Evolutionary conservation across 2,113 vertebrate species (phyloP), one percentile per base, ranked within the genome.

Genomic region (Notarius quadriscutis): DNA sequence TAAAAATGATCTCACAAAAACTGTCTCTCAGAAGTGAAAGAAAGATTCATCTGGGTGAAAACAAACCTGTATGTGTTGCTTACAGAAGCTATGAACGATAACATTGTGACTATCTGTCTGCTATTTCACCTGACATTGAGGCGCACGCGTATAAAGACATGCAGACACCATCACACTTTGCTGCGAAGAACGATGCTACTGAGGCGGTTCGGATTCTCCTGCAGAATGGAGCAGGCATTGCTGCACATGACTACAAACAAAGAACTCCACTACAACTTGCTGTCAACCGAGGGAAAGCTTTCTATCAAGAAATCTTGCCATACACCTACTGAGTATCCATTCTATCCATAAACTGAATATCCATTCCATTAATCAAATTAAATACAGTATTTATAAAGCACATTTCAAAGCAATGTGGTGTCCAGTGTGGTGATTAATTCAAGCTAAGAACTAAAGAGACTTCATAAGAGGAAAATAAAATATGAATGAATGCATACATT

Each of bases 121-220:
- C 10, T 83, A 1, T 82, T 58, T 84, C 60, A 95, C 94, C 92
- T 83, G 92, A 94, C 34, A 78, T 87, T 0, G 92, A 89, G 53
- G 90, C 90, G 55, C 65, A 30, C 60, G 94, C 93, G 2, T 1
- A 83, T 8, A 87, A 87, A 62, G 92, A 93, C 89, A 82, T 87
- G 50, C 93, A 94, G 87, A 95, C 93, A 1, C 93, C 93, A 1
- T 90, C 95, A 84, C 94, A 95, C 90, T 95, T 90, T 4, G 94
- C 94, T 22, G 93, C 93, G 14, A 95, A 95, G 89, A 92, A 94
- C 0, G 93, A 94, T 4, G 93, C 94, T 0, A 77, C 92, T 0
- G 57, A 67, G 0, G 89, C 92, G 0, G 84, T 94, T 83, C 85
- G 84, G 55, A 89, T 93, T 12, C 91, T 95, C 71, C 89, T 94